phyloP scores from a whole-genome alignment of 2,888 invertebrate species.

The Diaphora mendica region DNA sequence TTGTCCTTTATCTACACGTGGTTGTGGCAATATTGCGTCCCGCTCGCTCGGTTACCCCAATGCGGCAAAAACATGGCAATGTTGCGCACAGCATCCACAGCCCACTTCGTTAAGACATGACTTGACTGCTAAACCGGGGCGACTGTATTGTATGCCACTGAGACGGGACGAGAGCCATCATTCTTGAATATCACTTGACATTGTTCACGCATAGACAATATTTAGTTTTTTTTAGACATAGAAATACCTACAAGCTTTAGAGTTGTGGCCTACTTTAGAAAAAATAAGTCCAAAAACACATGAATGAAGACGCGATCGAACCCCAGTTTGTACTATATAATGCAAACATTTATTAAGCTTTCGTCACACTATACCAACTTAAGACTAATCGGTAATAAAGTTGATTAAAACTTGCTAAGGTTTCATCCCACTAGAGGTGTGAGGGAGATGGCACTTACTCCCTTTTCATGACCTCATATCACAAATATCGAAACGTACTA shows the following conservation, averaged over 20 bases:
- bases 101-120: conserved; percentile 56
- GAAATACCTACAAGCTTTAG: background rate
- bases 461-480: background rate
- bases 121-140: conserved; percentile 47
- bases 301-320: background rate
- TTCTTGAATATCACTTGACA: conserved; percentile 15
- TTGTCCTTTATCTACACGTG: conserved; percentile 51
- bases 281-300: background rate
- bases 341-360: background rate
- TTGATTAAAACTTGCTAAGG: background rate
- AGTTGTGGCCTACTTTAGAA: background rate
- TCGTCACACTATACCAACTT: background rate
- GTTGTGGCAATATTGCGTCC: conserved; percentile 48
- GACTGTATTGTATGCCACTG: conserved; percentile 26
- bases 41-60: conserved; percentile 72
- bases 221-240: background rate
- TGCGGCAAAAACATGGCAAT: conserved; percentile 80
- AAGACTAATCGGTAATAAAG: background rate
- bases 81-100: conserved; percentile 68
- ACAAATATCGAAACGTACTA: background rate
- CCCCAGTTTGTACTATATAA: background rate
- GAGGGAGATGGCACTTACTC: background rate
- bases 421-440: background rate
- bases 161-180: background rate
- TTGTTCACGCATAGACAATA: background rate